Percentiles rank a stretch among this genome's conserved stretches.
phyloP scores from a whole-genome alignment of 2,113 vertebrate genomes.

The Spheniscus mendiculus region DNA sequence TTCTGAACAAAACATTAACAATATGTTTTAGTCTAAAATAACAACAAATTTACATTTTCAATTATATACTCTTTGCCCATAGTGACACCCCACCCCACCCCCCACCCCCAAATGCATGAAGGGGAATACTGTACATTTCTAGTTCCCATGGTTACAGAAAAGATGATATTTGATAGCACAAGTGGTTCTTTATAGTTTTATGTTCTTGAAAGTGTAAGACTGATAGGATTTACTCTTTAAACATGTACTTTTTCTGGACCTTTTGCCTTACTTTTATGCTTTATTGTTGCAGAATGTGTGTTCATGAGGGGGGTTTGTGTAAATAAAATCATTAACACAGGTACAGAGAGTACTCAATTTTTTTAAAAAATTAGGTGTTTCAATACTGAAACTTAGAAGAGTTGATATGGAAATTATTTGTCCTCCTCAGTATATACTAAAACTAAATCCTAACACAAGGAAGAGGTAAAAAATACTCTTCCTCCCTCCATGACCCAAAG shows the following conservation, averaged over 20 bases:
- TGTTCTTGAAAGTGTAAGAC: background rate
- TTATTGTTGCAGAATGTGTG: background rate
- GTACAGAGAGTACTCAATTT: background rate
- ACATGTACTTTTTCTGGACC: background rate
- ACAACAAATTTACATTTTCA: background rate
- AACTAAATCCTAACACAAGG: background rate
- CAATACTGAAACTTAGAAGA: background rate
- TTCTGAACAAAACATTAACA: background rate
- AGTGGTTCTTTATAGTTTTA: background rate
- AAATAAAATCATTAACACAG: background rate
- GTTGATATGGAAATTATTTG: background rate
- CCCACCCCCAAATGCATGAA: background rate
- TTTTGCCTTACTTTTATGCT: background rate
- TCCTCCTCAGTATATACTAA: background rate
- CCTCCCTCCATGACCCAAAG: background rate
- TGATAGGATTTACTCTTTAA: background rate
- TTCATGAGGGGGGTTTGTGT: rapidly evolving
- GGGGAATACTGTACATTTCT: background rate
- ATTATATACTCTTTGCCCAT: background rate
- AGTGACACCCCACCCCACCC: background rate
- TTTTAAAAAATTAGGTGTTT: background rate
- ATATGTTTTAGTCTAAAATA: background rate
- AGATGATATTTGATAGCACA: background rate
- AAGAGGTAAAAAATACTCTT: background rate
- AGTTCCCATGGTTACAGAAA: background rate